phyloP scores from a whole-genome alignment of 1,140 invertebrate genomes.

The Drosophila navojoa region DNA sequence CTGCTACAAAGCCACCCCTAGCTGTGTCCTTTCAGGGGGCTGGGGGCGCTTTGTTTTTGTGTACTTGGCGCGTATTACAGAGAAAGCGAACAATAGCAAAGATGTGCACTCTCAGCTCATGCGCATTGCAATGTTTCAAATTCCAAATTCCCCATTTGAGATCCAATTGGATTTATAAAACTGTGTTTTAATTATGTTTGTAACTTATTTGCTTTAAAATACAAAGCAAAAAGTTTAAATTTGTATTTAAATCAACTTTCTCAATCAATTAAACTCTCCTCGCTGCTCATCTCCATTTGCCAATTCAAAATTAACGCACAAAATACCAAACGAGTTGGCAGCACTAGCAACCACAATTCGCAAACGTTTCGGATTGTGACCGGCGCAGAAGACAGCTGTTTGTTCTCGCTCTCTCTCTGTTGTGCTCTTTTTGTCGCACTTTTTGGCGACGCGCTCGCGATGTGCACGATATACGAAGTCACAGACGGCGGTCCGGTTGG shows the following conservation, averaged over 20 bases:
- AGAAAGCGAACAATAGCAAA: background rate
- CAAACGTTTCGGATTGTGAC: conserved; percentile 31
- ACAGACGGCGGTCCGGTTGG: conserved; percentile 58
- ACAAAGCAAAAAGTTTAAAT: too few relatives aligned
- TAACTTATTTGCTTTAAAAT: too few relatives aligned
- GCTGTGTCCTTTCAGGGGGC: conserved; percentile 6
- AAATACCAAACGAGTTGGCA: conserved; percentile 29
- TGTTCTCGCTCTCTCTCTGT: background rate
- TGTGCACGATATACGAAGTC: conserved; percentile 56
- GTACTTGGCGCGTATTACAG: conserved; percentile 23
- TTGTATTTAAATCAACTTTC: too few relatives aligned
- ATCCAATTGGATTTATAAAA: background rate
- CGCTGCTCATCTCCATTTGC: background rate
- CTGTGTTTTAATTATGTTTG: too few relatives aligned
- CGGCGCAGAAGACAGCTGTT: conserved; percentile 50
- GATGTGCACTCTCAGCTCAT: conserved; percentile 22
- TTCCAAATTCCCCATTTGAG: conserved; percentile 4
- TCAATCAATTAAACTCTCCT: too few relatives aligned
- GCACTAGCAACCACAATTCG: conserved; percentile 27
- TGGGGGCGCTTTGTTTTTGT: conserved; percentile 55
- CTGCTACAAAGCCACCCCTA: conserved; percentile 27
- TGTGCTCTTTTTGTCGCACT: conserved; percentile 17
- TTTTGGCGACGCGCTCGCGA: conserved; percentile 24
- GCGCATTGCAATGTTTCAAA: conserved; percentile 27
- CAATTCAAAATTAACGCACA: conserved; percentile 40